These are phyloP conservation scores for Meles meles DNA, from an alignment of 2,113 vertebrate genomes.

Conservation along the genomic window DNA sequence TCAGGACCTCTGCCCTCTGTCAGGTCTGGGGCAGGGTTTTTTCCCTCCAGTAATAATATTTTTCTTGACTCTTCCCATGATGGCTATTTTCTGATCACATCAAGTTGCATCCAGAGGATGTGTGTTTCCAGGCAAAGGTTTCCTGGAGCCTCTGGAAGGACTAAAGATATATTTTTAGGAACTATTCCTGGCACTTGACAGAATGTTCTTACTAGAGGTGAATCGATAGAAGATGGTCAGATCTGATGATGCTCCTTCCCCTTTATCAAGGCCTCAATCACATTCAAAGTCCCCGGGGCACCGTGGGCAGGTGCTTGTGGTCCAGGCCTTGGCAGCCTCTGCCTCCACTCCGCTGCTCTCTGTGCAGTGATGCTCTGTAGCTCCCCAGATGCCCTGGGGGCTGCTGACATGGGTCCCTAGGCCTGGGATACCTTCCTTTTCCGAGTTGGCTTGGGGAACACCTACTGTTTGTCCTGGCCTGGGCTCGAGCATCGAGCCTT, in stretches of 20 bases:
- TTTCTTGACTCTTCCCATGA: neutral
- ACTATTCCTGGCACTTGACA: slow-evolving; percentile 7
- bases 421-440: neutral
- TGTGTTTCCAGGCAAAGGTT: slow-evolving; percentile 33
- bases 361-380: neutral
- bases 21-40: neutral
- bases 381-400: neutral
- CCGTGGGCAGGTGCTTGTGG: neutral
- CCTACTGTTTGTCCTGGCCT: neutral
- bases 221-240: neutral
- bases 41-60: neutral
- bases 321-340: neutral
- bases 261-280: neutral
- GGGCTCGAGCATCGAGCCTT: neutral
- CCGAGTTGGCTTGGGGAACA: neutral
- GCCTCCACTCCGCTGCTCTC: neutral
- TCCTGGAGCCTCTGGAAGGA: neutral
- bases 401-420: neutral
- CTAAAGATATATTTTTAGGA: neutral
- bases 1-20: neutral
- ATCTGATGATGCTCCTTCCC: neutral
- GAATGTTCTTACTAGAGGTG: neutral
- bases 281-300: neutral
- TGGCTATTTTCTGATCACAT: neutral
- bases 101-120: neutral